Evolutionary conservation across 2,113 vertebrate genomes (phyloP).

Genomic region (Bos javanicus): DNA sequence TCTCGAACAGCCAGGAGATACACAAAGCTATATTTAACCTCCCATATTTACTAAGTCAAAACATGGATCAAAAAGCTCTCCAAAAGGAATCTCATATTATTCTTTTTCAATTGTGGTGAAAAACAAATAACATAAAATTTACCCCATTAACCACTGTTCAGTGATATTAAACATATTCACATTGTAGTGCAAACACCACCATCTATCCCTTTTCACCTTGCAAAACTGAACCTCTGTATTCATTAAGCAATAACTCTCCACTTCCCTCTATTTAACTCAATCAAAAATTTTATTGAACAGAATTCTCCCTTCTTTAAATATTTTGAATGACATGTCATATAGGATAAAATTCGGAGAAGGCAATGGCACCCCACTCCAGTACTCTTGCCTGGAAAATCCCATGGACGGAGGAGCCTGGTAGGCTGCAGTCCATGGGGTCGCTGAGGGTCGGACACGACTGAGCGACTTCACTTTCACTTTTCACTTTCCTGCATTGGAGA

Average conservation of each 20-base stretch:
- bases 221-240: background rate
- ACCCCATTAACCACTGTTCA: background rate
- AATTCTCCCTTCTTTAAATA: background rate
- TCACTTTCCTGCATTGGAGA: no score
- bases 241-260: background rate
- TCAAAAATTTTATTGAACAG: background rate
- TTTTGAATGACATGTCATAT: background rate
- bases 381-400: no score
- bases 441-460: no score
- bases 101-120: background rate
- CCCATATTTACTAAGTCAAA: background rate
- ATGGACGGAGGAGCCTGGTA: no score
- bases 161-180: background rate
- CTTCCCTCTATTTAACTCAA: background rate
- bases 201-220: background rate
- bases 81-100: background rate
- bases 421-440: no score
- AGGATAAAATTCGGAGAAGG: background rate
- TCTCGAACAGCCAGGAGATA: background rate
- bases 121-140: background rate
- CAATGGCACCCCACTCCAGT: no score
- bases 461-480: no score
- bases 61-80: background rate
- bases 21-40: background rate
- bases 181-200: background rate